These are phyloP conservation scores for Rutpela maculata DNA, from an alignment of 2,888 invertebrate genomes.

Conservation along the genomic window DNA sequence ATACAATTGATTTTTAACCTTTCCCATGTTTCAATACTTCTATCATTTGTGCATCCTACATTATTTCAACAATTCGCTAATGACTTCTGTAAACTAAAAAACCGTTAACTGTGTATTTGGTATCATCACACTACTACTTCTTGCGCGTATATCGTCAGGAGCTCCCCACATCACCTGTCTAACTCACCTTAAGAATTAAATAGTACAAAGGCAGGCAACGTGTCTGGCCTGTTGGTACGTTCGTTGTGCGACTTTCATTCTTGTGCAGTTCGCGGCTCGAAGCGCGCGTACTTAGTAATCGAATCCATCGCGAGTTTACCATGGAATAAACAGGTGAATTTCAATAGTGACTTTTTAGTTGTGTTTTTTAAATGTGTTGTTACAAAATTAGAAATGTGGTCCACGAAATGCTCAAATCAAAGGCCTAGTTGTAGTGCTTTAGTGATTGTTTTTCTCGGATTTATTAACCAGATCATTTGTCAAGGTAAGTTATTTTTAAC, in stretches of 20 bases:
- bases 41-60: neutral
- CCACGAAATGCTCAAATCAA: slow-evolving; percentile 27
- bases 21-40: too few relatives aligned
- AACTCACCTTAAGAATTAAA: slow-evolving; percentile 31
- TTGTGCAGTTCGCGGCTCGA: slow-evolving; percentile 33
- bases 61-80: neutral
- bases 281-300: slow-evolving; percentile 18
- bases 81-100: slow-evolving; percentile 20
- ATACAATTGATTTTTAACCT: too few relatives aligned
- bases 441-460: slow-evolving; percentile 38
- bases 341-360: slow-evolving; percentile 28
- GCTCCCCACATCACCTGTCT: slow-evolving; percentile 35
- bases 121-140: slow-evolving; percentile 16
- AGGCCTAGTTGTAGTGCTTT: slow-evolving; percentile 32
- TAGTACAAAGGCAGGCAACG: slow-evolving; percentile 36
- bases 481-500: slow-evolving; percentile 32
- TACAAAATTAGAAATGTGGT: slow-evolving; percentile 30
- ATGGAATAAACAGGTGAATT: slow-evolving; percentile 36
- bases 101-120: slow-evolving; percentile 35
- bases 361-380: slow-evolving; percentile 36
- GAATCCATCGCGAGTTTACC: slow-evolving; percentile 28
- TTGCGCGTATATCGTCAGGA: slow-evolving; percentile 22
- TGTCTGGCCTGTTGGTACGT: slow-evolving; percentile 30
- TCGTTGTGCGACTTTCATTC: slow-evolving; percentile 34
- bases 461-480: slow-evolving; percentile 34